Evolutionary conservation across 2,888 invertebrate species (phyloP), one percentile per base, ranked within the genome.

Genomic region (Xanthostigma xanthostigma): DNA sequence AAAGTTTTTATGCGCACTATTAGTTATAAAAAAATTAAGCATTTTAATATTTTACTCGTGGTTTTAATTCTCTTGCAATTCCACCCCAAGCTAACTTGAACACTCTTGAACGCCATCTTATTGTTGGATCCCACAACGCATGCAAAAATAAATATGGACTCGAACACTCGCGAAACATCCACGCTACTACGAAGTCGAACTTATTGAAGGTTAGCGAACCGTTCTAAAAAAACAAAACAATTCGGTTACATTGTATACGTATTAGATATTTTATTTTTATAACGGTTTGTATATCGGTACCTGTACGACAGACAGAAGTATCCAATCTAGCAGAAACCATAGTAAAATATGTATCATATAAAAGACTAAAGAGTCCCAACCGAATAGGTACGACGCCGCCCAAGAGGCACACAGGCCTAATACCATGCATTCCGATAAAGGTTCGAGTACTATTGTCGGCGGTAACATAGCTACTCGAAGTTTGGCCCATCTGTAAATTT

Each of bases 271-370:
- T 27, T n/a, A n/a, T n/a, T 27, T 27, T 27, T 27, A 27, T 27
- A 27, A 27, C 27, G 27, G 27, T 27, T 27, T 6, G 6, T 27
- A 6, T 5, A 27, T 27, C 41, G 53, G 53, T 64, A 81, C 81
- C 73, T 89, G 93, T 58, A 94, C 85, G 55, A 88, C 77, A 54
- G 84, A 81, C 58, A 97, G 73, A 59, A 98, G 77, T 60, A 90
- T 72, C 87, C 94, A 98, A 71, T 98, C 98, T 56, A 90, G 83
- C 57, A 95, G 78, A 67, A 96, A 92, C 98, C 98, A 98, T 62
- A 85, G 73, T 48, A 95, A 75, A 58, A 91, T 78, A 68, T 98
- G 97, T 60, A 93, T 81, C 58, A 95, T 72, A 68, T 92, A 92
- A 71, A 96, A 92, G 46, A 89, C 87, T 54, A 93, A 72, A 2